Evolutionary conservation across 2,113 vertebrate genomes (phyloP).

Genomic region (Gasterosteus aculeatus): DNA sequence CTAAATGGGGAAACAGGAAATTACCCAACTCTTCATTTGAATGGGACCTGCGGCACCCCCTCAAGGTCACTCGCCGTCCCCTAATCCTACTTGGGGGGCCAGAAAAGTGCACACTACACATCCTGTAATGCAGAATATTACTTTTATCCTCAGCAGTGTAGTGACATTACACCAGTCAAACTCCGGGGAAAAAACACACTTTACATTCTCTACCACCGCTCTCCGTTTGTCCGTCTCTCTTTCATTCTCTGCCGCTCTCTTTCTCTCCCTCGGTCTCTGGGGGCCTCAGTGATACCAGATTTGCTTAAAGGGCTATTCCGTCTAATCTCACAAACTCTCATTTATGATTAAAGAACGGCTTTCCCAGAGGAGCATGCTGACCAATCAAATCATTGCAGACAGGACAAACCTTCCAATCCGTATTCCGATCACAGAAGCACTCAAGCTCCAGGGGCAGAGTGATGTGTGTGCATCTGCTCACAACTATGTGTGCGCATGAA

Average conservation of each 20-base stretch:
- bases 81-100: conserved; percentile 29
- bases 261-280: conserved; percentile 40
- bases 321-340: conserved; percentile 68
- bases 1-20: conserved; percentile 58
- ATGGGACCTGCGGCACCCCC: conserved; percentile 35
- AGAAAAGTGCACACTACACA: conserved; percentile 27
- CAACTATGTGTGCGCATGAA: conserved; percentile 4
- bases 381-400: conserved; percentile 54
- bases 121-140: conserved; percentile 45
- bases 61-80: conserved; percentile 51
- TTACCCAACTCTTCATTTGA: conserved; percentile 60
- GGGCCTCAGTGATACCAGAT: conserved; percentile 61
- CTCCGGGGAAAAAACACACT: conserved; percentile 7
- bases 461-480: conserved; percentile 20
- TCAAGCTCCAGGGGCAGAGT: conserved; percentile 27
- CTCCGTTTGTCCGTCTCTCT: conserved; percentile 44
- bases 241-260: conserved; percentile 28
- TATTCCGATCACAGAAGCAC: conserved; percentile 56
- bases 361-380: conserved; percentile 54
- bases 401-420: conserved; percentile 43
- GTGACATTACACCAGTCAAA: conserved; percentile 34
- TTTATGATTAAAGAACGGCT: conserved; percentile 68
- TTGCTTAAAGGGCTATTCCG: conserved; percentile 73
- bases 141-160: conserved; percentile 30
- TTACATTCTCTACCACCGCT: conserved; percentile 48